A percentile compares a stretch with the other conserved stretches of the same genome.
phyloP scores from a whole-genome alignment of 2,888 invertebrate species.

The Labia minor region DNA sequence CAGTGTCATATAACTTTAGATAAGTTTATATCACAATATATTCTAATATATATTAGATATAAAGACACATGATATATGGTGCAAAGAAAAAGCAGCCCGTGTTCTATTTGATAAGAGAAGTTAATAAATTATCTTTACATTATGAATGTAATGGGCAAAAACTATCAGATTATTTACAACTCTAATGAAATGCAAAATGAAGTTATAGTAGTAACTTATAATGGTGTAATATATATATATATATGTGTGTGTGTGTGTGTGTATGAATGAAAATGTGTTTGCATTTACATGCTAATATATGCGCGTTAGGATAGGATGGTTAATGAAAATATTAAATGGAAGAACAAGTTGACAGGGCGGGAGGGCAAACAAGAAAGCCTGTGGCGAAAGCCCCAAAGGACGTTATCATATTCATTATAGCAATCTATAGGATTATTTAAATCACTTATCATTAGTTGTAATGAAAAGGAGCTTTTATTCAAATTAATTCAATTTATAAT shows the following conservation, averaged over 20 bases:
- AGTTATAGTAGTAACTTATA: no score
- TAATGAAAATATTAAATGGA: slow-evolving; percentile 13
- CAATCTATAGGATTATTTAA: neutral
- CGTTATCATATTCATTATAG: slow-evolving; percentile 1
- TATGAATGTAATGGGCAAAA: slow-evolving; percentile 13
- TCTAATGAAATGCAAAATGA: neutral
- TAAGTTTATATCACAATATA: no score
- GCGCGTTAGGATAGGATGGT: neutral
- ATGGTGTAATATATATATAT: no score
- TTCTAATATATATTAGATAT: no score
- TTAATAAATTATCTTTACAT: neutral
- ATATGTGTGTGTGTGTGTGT: neutral
- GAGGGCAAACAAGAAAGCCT: neutral
- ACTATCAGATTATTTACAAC: slow-evolving; percentile 5
- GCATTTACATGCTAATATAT: neutral
- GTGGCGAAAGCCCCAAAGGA: neutral
- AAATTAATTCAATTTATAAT: neutral
- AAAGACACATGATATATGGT: no score
- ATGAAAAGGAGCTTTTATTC: neutral
- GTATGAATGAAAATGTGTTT: neutral
- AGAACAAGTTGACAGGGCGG: slow-evolving; percentile 4
- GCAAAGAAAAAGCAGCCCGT: neutral
- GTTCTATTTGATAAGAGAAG: neutral
- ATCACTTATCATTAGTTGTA: neutral
- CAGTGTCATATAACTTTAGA: no score